Evolutionary conservation across 2,888 invertebrate genomes (phyloP).

Genomic region (Spicauda simplicius): DNA sequence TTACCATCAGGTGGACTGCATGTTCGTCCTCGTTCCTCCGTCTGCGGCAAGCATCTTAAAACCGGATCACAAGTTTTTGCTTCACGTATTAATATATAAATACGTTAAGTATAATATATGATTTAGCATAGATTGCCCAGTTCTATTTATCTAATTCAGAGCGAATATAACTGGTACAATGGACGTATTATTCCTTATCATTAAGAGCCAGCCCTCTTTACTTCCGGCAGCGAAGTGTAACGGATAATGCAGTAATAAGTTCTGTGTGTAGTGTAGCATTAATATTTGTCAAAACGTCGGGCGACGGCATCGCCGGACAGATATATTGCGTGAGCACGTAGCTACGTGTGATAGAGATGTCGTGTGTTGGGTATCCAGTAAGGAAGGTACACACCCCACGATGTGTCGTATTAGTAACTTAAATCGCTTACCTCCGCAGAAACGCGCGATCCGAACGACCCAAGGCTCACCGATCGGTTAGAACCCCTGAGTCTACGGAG

Average conservation of each 20-base stretch:
- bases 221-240: not conserved
- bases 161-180: not conserved
- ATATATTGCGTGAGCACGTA: conserved; percentile 24
- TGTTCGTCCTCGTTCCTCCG: too few relatives aligned
- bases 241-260: conserved; percentile 34
- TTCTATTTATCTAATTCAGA: not conserved
- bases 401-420: not conserved
- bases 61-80: too few relatives aligned
- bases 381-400: not conserved
- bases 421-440: too few relatives aligned
- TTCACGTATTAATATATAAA: too few relatives aligned
- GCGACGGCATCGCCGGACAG: conserved; percentile 27
- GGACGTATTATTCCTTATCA: conserved; percentile 27
- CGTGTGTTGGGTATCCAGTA: not conserved
- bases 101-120: too few relatives aligned
- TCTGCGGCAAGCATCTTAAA: too few relatives aligned
- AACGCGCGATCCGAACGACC: too few relatives aligned
- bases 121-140: too few relatives aligned
- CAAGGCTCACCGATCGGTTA: too few relatives aligned
- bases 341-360: conserved; percentile 18
- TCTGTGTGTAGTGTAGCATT: conserved; percentile 35
- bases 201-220: conserved; percentile 20
- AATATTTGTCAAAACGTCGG: conserved; percentile 32
- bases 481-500: too few relatives aligned
- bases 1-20: too few relatives aligned